These are phyloP conservation scores for Dorcus hopei DNA, from an alignment of 2,888 invertebrate species.

Conservation along the genomic window DNA sequence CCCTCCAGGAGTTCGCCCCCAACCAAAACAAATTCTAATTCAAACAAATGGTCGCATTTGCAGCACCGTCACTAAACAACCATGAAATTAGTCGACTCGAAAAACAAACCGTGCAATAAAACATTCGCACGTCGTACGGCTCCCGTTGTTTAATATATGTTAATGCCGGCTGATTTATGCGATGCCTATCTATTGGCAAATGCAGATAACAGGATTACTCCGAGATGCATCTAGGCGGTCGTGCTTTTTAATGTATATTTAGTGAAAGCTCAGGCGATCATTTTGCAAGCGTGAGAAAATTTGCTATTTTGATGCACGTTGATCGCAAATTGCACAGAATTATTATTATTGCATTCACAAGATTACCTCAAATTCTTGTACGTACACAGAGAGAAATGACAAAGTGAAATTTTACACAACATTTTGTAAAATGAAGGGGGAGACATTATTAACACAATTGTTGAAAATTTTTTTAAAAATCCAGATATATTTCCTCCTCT, in stretches of 20 bases:
- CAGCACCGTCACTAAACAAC: conserved; percentile 17
- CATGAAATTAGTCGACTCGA: conserved; percentile 16
- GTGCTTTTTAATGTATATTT: background rate
- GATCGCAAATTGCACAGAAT: background rate
- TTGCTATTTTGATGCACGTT: background rate
- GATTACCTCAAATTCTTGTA: no score
- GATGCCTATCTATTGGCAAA: conserved; percentile 2
- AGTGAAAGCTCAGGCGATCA: background rate
- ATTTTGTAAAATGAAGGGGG: no score
- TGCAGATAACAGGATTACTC: background rate
- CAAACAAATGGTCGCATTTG: conserved; percentile 22
- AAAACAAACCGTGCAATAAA: conserved; percentile 3
- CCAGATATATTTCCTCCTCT: no score
- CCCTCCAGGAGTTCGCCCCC: conserved; percentile 10
- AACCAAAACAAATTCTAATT: conserved; percentile 24
- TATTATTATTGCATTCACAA: no score
- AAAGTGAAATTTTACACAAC: no score
- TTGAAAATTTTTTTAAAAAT: no score
- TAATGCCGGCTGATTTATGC: conserved; percentile 29
- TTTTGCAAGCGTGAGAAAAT: background rate
- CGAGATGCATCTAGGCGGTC: background rate
- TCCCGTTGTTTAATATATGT: conserved; percentile 27
- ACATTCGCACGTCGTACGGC: conserved; percentile 2
- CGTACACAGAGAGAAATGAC: no score
- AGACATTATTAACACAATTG: no score